phyloP scores from a whole-genome alignment of 2,113 vertebrate species.

The Trichomycterus rosablanca region DNA sequence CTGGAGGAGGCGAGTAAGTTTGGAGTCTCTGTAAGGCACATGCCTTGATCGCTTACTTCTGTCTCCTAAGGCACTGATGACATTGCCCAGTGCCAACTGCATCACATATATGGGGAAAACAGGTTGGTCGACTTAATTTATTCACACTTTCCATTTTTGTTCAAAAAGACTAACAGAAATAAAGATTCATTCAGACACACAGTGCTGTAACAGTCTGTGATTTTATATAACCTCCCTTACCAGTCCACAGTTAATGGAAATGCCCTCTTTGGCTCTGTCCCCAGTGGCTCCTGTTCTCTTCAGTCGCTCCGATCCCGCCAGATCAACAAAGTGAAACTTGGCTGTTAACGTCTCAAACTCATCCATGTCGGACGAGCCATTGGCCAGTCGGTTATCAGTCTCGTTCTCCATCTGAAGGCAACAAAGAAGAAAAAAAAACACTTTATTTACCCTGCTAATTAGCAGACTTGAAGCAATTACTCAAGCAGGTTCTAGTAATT shows the following conservation, averaged over 20 bases:
- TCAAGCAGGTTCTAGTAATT: neutral
- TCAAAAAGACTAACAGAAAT: no score
- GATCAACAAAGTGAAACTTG: constrained; percentile 97
- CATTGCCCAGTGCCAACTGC: constrained; percentile 92
- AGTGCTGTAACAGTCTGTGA: neutral
- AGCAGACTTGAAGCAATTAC: no score
- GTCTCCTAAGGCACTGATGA: constrained; percentile 95
- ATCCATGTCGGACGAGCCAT: constrained; percentile 82
- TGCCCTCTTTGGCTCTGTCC: constrained; percentile 93
- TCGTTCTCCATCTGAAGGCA: constrained; percentile 69
- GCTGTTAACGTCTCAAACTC: constrained; percentile 96
- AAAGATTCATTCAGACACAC: no score
- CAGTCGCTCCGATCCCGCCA: constrained; percentile 91
- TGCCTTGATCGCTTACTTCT: constrained; percentile 87
- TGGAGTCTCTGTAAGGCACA: constrained; percentile 95
- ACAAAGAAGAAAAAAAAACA: neutral
- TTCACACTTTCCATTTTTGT: no score
- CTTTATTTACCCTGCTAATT: no score
- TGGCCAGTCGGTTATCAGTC: constrained; percentile 82
- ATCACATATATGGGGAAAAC: constrained; percentile 10
- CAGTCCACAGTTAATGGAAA: constrained; percentile 98
- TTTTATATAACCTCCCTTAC: constrained; percentile 62
- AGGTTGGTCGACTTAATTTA: no score
- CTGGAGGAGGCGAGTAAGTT: constrained; percentile 90
- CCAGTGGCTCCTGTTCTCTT: constrained; percentile 95